Conservation (phyloP, 2,797 vertebrate genomes). For the Denticeps clupeoides region DNA sequence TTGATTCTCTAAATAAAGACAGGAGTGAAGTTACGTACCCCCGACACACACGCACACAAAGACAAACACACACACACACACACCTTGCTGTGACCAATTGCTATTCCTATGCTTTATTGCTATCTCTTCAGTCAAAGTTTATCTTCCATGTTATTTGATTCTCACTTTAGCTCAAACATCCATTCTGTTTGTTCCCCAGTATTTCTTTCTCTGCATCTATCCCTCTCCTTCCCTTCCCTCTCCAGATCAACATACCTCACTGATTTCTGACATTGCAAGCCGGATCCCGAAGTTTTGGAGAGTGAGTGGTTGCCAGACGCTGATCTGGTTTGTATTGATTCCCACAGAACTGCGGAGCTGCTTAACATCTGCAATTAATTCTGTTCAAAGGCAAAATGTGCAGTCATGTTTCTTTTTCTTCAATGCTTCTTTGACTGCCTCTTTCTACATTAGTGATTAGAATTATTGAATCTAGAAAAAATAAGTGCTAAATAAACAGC, state of each 20-base stretch:
- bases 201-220: slow-evolving; percentile 12
- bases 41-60: background rate
- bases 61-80: background rate
- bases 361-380: slow-evolving; percentile 30
- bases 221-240: slow-evolving; percentile 8
- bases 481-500: no score
- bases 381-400: slow-evolving; percentile 12
- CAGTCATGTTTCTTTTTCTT: slow-evolving; percentile 2
- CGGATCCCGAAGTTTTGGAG: slow-evolving; percentile 11
- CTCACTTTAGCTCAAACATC: background rate
- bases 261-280: slow-evolving; percentile 20
- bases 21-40: background rate
- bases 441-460: no score
- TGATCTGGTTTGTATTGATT: slow-evolving; percentile 25
- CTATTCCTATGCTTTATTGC: slow-evolving; percentile 4
- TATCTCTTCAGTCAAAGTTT: slow-evolving; percentile 8
- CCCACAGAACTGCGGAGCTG: slow-evolving; percentile 18
- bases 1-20: slow-evolving; percentile 1
- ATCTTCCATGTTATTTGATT: background rate
- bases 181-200: background rate
- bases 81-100: background rate
- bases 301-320: slow-evolving; percentile 18
- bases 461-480: no score
- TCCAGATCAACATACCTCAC: slow-evolving; percentile 26
- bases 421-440: background rate